These are phyloP conservation scores for Chondrilla cf. caribensis DNA, from an alignment of 37 sponge, comb jelly and placozoan genomes.

Conservation along the genomic window DNA sequence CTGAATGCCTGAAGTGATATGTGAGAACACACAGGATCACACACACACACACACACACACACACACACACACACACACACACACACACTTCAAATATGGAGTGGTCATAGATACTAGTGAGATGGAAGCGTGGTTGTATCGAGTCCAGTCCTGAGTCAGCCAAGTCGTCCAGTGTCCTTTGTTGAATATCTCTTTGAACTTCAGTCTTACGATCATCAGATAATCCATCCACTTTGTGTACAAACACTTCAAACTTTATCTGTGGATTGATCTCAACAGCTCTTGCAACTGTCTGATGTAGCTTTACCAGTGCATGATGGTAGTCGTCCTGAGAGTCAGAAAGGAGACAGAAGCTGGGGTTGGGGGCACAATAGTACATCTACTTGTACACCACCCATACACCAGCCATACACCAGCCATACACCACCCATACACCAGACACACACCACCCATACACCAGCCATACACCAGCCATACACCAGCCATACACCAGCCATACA, in stretches of 20 bases:
- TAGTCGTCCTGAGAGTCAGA: slow-evolving; percentile 73
- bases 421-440: neutral
- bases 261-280: slow-evolving; percentile 89
- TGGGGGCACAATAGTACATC: neutral
- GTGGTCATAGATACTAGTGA: slow-evolving; percentile 94
- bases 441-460: neutral
- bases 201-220: slow-evolving; percentile 71
- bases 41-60: neutral
- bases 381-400: neutral
- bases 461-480: neutral
- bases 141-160: slow-evolving; percentile 81
- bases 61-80: neutral
- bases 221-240: slow-evolving; percentile 94
- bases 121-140: slow-evolving; percentile 80
- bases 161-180: slow-evolving; percentile 74
- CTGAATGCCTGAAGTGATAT: slow-evolving; percentile 90
- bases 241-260: slow-evolving; percentile 96
- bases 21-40: too few species aligned
- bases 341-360: neutral
- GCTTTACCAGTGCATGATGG: slow-evolving; percentile 74
- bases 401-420: neutral
- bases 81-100: slow-evolving; percentile 85
- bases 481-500: too few species aligned
- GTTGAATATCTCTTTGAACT: slow-evolving; percentile 85
- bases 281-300: slow-evolving; percentile 82